phyloP scores from a whole-genome alignment of 2,113 vertebrate species.

The Protobothrops mucrosquamatus region DNA sequence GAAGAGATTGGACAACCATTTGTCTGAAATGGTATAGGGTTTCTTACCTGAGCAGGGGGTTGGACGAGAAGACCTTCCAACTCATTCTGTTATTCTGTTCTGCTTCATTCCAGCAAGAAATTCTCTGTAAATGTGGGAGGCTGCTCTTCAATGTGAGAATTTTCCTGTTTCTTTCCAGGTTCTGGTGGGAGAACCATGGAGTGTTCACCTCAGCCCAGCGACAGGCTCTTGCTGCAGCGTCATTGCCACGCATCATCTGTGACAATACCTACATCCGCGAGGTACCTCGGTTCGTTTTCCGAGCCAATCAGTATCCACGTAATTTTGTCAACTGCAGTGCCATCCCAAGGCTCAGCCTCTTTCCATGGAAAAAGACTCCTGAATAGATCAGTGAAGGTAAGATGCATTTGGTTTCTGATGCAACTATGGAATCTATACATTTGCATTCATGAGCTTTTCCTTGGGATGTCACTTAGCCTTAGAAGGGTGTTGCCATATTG shows the following conservation, averaged over 20 bases:
- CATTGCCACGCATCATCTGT: constrained; percentile 82
- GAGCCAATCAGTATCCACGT: constrained; percentile 31
- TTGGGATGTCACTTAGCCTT: background rate
- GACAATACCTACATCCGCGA: constrained; percentile 82
- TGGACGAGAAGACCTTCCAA: background rate
- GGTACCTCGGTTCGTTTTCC: constrained; percentile 75
- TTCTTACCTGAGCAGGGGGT: background rate
- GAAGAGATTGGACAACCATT: background rate
- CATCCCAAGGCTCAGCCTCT: constrained; percentile 59
- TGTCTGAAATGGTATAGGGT: background rate
- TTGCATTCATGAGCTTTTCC: background rate
- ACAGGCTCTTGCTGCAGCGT: constrained; percentile 62
- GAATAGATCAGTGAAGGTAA: background rate
- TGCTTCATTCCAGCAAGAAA: background rate
- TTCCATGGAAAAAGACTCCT: constrained; percentile 50
- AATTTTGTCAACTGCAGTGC: constrained; percentile 59
- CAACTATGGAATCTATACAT: background rate
- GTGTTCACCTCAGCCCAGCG: constrained; percentile 78
- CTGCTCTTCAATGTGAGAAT: background rate
- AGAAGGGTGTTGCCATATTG: too few relatives aligned
- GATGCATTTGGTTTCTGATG: background rate
- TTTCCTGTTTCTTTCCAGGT: constrained; percentile 60
- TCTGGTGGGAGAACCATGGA: constrained; percentile 82
- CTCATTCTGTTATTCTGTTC: background rate
- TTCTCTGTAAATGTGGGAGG: background rate